Conservation (phyloP, 2,113 vertebrate species). For the Corynorhinus townsendii region DNA sequence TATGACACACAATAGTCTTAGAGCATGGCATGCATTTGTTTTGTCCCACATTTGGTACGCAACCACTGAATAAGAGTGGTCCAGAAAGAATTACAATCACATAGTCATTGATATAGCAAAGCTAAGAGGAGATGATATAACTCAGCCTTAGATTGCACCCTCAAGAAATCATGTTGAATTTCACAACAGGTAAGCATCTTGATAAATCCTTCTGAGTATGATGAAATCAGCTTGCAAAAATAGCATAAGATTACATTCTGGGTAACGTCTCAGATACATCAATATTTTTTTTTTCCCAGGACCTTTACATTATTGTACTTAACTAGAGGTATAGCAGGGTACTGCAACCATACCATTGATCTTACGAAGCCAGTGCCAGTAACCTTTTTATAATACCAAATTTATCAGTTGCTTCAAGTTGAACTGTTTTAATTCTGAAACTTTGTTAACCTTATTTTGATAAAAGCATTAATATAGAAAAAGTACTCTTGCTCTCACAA, state of each 20-base stretch:
- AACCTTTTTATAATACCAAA: slow-evolving; percentile 43
- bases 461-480: neutral
- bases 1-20: slow-evolving; percentile 54
- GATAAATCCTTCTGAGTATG: slow-evolving; percentile 78
- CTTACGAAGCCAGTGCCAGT: slow-evolving; percentile 6
- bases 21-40: slow-evolving; percentile 69
- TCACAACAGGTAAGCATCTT: slow-evolving; percentile 81
- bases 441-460: neutral
- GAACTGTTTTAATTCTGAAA: neutral
- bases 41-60: slow-evolving; percentile 62
- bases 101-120: slow-evolving; percentile 62
- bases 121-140: slow-evolving; percentile 73
- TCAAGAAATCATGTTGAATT: slow-evolving; percentile 83
- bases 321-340: slow-evolving; percentile 53
- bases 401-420: slow-evolving; percentile 26
- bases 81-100: slow-evolving; percentile 75
- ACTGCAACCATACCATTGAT: slow-evolving; percentile 52
- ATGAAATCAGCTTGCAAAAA: slow-evolving; percentile 77
- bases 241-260: slow-evolving; percentile 62
- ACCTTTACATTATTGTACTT: slow-evolving; percentile 40
- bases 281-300: slow-evolving; percentile 51
- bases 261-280: slow-evolving; percentile 76
- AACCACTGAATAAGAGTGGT: slow-evolving; percentile 72
- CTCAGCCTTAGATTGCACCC: slow-evolving; percentile 79
- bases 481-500: neutral